Base-by-base conservation (phyloP, 2,797 vertebrate species). In the Sciurus vulgaris region DNA sequence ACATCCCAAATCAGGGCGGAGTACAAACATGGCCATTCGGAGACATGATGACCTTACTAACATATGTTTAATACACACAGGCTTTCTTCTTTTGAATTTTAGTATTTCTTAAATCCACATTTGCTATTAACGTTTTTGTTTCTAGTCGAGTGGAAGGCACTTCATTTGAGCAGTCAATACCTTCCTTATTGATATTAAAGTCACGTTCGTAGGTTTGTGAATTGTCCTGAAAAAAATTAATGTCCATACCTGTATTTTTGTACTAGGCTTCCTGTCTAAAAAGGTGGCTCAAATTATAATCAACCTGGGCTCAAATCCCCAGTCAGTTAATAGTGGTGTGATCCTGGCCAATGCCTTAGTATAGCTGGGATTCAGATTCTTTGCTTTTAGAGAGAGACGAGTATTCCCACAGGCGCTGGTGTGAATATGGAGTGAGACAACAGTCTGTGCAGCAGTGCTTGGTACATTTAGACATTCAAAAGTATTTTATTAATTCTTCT, bases 171-270 rank as follows among this genome's bases (percentile, higher is more conserved):
- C 24, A 26, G 17, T 54, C 2, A 88, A 20, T 76, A 49, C 26
- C 56, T 96, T 93, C 33, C 20, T 51, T 86, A 77, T 18, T 69
- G 35, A 51, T 54, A 61, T 54, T 83, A 89, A 91, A 78, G 59
- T 67, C 77, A 77, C 20, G 30, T 73, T 41, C 77, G 35, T 41
- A 74, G 26, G 22, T 44, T 77, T 88, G 33, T 38, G 5, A 41
- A 49, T 65, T 77, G 30, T 67, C 54, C 28, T 47, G 72, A n/a
- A 74, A 95, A 95, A 72, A 38, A 59, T 22, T 61, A 51, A 69
- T 11, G 13, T 61, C n/a, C 72, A 89, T 63, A 24, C 41, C 35
- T 70, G 2, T 14, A 30, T 38, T 44, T 85, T 94, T 87, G 22
- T 67, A 14, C 24, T 47, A 47, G 47, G 30, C 14, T 77, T 88